A percentile compares a stretch with the other conserved stretches of the same genome.
Conservation (phyloP, 2,888 invertebrate genomes). For the Drosophila anomelani region DNA sequence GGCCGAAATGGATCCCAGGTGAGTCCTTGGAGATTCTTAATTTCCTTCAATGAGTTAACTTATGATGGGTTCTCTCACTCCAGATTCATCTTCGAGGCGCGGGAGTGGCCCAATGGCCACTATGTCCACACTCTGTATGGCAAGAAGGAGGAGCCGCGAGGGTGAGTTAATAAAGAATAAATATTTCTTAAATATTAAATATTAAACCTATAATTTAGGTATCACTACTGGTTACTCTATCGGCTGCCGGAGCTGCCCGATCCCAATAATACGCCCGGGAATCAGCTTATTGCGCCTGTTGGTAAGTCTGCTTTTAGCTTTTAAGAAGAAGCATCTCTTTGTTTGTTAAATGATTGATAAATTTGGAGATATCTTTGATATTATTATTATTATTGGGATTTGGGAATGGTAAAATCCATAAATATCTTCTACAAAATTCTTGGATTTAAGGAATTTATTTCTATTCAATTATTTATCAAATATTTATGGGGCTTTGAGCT, state of each 20-base stretch:
- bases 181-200: no score
- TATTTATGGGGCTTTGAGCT: no score
- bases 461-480: no score
- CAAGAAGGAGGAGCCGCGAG: slow-evolving; percentile 84
- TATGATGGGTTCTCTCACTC: accelerated
- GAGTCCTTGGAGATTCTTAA: not conserved
- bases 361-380: no score
- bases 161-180: slow-evolving; percentile 27
- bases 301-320: slow-evolving; percentile 86
- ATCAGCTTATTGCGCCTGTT: slow-evolving; percentile 94
- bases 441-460: no score
- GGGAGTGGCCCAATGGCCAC: slow-evolving; percentile 96
- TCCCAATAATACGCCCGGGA: slow-evolving; percentile 92
- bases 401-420: no score
- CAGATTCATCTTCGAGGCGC: slow-evolving; percentile 90
- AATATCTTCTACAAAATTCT: no score
- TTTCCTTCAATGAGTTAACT: not conserved
- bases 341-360: no score
- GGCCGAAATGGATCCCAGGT: slow-evolving; percentile 90
- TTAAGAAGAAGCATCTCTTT: no score
- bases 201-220: slow-evolving; percentile 85
- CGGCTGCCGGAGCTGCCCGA: slow-evolving; percentile 92
- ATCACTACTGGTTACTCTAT: slow-evolving; percentile 95
- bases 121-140: slow-evolving; percentile 93
- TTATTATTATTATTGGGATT: no score